Base-by-base conservation (phyloP, 2,113 vertebrate species). In the Okapia johnstoni region DNA sequence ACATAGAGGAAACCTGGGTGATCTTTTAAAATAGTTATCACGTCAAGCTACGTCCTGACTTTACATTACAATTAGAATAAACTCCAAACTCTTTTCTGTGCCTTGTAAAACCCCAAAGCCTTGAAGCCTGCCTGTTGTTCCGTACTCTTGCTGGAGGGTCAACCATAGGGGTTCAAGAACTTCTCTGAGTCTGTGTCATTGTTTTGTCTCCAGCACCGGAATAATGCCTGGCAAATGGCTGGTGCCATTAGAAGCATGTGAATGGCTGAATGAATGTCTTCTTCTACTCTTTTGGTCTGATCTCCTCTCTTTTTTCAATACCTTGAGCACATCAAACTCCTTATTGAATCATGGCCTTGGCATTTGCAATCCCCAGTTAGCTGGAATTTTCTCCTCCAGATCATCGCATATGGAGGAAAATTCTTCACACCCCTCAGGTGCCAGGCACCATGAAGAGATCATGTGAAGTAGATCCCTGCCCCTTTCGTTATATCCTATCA, bases 11-110 rank as follows among this genome's bases (percentile, higher is more conserved):
- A 76, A 48, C 26, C 26, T 43, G 73, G 30, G 40, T 48, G 23
- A 96, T n/a, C 11, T 88, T 94, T 95, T 77, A 84, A 97, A 96
- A 85, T 94, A 93, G 52, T 85, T 86, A 96, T 95, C 33, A 77
- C 19, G 77, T 70, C 52, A 96, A 80, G 14, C 55, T 57, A 76
- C n/a, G 55, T 89, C 7, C 23, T 90, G 7, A 55, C 11, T 93
- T 95, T 90, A 33, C 7, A 28, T 61, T 94, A 54, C 76, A 96
- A 36, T 61, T 88, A 81, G 80, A 97, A 80, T 52, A 26, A 90
- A 88, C 43, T 81, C 40, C 54, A 76, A 54, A 66, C 30, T 57
- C 36, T 92, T 88, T 89, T 50, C 46, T 25, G 5, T 73, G 33
- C 26, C 2, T 88, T 85, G 52, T 55, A 54, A 80, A 95, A 84